These are phyloP conservation scores for Erannis defoliaria DNA, from an alignment of 2,888 invertebrate genomes.

Conservation along the genomic window DNA sequence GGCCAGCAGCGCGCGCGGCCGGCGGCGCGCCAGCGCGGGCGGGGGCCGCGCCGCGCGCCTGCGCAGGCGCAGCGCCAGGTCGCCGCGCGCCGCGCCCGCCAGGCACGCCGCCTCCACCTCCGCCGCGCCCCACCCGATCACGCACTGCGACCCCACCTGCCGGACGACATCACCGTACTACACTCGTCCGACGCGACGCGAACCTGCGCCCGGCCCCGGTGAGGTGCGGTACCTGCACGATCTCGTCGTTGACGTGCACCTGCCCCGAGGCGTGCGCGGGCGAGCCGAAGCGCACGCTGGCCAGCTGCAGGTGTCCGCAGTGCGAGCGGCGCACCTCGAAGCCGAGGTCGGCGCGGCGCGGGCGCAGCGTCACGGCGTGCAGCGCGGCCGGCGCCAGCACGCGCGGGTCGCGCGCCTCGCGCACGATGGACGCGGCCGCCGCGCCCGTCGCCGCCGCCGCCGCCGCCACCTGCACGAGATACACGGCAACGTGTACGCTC, in stretches of 20 bases:
- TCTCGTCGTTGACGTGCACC: constrained; percentile 98
- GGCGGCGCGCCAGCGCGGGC: constrained; percentile 39
- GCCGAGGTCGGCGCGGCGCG: constrained; percentile 95
- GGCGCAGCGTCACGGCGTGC: constrained; percentile 94
- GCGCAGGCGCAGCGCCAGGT: constrained; percentile 57
- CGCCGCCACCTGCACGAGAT: constrained; percentile 72
- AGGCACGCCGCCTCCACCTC: constrained; percentile 47
- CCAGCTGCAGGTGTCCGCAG: constrained; percentile 92
- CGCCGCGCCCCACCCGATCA: constrained; percentile 71
- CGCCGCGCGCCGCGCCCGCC: constrained; percentile 52
- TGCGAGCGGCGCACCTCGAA: constrained; percentile 95
- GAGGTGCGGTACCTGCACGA: constrained; percentile 91
- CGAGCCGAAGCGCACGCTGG: constrained; percentile 95
- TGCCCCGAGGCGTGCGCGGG: constrained; percentile 97
- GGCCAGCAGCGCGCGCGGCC: neutral
- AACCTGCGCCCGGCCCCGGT: no score
- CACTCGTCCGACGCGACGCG: no score
- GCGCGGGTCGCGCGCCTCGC: constrained; percentile 95
- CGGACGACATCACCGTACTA: neutral
- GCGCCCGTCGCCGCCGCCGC: constrained; percentile 92
- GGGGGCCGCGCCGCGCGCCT: constrained; percentile 53
- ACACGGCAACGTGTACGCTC: no score
- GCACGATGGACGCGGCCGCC: constrained; percentile 91
- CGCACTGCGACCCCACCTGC: constrained; percentile 69
- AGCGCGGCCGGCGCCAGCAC: constrained; percentile 96